Evolutionary conservation across 1,140 invertebrate genomes (phyloP), one percentile per base, ranked within the genome.

Genomic region (Trachymyrmex cornetzi): DNA sequence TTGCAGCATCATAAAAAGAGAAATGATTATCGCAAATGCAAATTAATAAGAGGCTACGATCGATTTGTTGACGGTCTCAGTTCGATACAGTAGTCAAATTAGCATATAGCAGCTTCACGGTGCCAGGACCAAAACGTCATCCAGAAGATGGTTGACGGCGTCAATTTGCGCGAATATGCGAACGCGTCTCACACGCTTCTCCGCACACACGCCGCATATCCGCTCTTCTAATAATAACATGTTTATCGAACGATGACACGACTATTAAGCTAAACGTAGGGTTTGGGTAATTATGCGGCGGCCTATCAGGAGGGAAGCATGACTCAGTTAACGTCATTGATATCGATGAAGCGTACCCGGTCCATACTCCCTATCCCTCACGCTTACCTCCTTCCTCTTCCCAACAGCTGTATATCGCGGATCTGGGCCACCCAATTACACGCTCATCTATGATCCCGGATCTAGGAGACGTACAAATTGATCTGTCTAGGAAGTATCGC

Each of bases 401-500:
- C 59, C 6, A 5, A 14, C 67, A 44, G 55, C 66, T 22, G 38
- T 24, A 14, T 44, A 50, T 67, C 38, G 77, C 86, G 88, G 92
- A 94, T 94, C 92, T 93, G 88, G 92, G 89, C 90, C 92, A 91
- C 89, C 91, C 93, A 94, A 94, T 94, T 94, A 94, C 89, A 94
- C 92, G 92, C 91, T 93, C 93, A 94, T 94, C 91, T 93, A 90
- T 87, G 91, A 94, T 92, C 91, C 88, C 77, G 91, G 91, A 93
- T 93, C 91, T 91, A 92, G 87, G 91, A 94, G 91, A 93, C 87
- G 91, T 89, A 93, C 91, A 93, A 94, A 94, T 94, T 94, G 93
- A 93, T 93, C 90, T 90, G 89, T 92, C 89, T 92, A 84, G 89
- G 91, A 93, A 93, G 88, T 93, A 90, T 59, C 79, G 63, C 53